These are phyloP conservation scores for Eristalis pertinax DNA, from an alignment of 2,888 invertebrate genomes.

Conservation along the genomic window DNA sequence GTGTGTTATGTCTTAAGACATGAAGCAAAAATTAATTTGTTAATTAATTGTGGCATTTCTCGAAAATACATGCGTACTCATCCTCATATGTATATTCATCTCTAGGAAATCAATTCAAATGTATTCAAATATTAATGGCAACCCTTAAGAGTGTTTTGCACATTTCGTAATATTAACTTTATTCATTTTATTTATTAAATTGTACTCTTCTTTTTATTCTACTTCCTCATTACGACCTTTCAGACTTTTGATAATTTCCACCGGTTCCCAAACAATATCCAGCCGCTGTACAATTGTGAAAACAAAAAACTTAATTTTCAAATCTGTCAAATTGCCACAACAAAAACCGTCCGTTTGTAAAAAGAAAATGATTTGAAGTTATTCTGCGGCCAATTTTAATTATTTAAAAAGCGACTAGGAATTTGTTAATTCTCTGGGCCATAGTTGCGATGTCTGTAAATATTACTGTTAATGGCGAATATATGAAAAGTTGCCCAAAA, in stretches of 20 bases:
- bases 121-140: no score
- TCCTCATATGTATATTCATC: no score
- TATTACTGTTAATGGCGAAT: constrained; percentile 84
- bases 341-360: constrained; percentile 40
- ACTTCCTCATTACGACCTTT: no score
- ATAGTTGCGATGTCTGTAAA: constrained; percentile 83
- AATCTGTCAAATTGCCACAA: constrained; percentile 53
- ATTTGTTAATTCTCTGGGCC: not conserved
- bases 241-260: not conserved
- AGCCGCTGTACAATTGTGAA: constrained; percentile 6
- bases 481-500: constrained; percentile 81
- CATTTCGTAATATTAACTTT: no score
- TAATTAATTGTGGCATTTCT: no score
- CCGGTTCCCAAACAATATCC: not conserved
- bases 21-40: no score
- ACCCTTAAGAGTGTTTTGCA: no score
- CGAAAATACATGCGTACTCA: no score
- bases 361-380: not conserved
- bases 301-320: not conserved
- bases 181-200: no score
- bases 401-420: not conserved
- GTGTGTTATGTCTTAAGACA: no score
- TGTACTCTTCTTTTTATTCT: no score
- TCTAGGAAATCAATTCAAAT: no score
- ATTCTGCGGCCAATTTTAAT: not conserved